Evolutionary conservation across 1,140 invertebrate genomes (phyloP), one percentile per base, ranked within the genome.

Genomic region (Drosophila kanapiae): DNA sequence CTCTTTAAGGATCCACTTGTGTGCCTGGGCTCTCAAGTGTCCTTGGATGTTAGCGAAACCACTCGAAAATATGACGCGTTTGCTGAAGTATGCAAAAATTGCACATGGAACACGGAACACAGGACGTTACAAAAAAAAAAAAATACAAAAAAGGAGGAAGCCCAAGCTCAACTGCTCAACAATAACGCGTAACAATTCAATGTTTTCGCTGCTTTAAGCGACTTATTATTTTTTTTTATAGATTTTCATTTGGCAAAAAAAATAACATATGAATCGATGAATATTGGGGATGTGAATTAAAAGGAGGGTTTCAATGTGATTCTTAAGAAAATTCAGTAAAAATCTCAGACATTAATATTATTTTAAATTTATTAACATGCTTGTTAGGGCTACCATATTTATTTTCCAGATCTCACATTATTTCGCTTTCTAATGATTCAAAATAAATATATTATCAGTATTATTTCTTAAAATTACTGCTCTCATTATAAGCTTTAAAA

Each of bases 21-120:
- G 85, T 90, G 83, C 83, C 78, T 81, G 84, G 85, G 80, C 85
- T 85, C 78, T 90, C 81, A 82, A 90, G 85, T 90, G 85, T 90
- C 85, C 85, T 90, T 90, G 85, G 85, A 90, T 90, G 85, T 90
- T 90, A 90, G 85, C 85, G 85, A 90, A 90, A 90, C 85, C 85
- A 90, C 85, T 90, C 85, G 85, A 91, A 90, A 90, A 90, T 90
- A 90, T 90, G 85, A 90, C 85, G 85, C 85, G 85, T 90, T 90
- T 90, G 85, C 85, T 90, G 85, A 90, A 90, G 85, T 90, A 90
- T 90, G 85, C 85, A 90, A 90, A 87, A 90, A 90, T 90, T 90
- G 85, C 85, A 90, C 85, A 90, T 90, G 85, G 85, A 82, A 90
- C 78, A 85, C 81, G 75, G 75, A 62, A 14, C 59, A 59, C 63